These are phyloP conservation scores for Azemiops feae DNA, from an alignment of 2,113 vertebrate species.

Conservation along the genomic window DNA sequence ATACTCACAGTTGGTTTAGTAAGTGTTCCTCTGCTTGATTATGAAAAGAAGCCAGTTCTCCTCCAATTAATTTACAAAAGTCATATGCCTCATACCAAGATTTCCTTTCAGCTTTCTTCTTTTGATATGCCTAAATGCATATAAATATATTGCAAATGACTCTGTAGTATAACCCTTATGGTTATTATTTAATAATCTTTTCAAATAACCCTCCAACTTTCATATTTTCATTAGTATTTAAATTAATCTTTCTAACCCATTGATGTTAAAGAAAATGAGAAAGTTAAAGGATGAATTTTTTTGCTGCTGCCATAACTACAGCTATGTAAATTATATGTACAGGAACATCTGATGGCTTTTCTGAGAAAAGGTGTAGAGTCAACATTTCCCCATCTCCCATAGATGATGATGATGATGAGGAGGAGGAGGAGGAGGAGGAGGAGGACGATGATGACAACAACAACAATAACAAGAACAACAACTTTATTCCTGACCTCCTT, in stretches of 20 bases:
- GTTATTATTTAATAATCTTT: not conserved
- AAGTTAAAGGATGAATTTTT: no score
- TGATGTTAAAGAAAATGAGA: not conserved
- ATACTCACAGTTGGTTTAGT: constrained; percentile 64
- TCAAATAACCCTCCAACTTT: not conserved
- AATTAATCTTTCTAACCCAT: not conserved
- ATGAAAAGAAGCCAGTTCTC: constrained; percentile 83
- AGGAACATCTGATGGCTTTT: not conserved
- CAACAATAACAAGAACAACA: no score
- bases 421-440: no score
- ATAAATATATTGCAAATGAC: not conserved
- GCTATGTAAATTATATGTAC: not conserved
- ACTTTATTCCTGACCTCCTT: not conserved
- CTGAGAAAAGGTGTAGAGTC: not conserved
- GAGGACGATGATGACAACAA: no score
- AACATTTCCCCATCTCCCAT: not conserved
- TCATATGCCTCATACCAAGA: constrained; percentile 84
- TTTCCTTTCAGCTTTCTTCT: constrained; percentile 69
- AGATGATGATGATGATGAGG: not conserved
- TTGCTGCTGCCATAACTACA: not conserved
- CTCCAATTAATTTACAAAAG: constrained; percentile 85
- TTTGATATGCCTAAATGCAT: constrained; percentile 60
- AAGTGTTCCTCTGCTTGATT: constrained; percentile 63
- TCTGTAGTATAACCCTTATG: no score
- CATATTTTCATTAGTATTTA: not conserved